Conservation (phyloP, 1,140 invertebrate genomes). For the Yoshiicerus persimilis region DNA sequence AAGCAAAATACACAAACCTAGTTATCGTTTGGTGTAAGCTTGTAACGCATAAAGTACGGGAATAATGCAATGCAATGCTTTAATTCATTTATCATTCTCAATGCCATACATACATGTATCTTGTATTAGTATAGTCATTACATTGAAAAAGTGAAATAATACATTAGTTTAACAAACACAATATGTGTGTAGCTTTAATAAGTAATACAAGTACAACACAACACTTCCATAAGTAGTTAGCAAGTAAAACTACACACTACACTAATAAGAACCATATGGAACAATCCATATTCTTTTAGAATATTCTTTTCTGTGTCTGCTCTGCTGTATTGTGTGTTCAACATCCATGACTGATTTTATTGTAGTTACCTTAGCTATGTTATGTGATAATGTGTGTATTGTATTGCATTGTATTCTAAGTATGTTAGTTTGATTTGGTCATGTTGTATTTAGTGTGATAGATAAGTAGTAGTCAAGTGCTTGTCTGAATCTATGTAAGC, state of each 20-base stretch:
- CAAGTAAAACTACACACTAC: background rate
- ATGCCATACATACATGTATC: background rate
- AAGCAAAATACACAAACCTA: background rate
- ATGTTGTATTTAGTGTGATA: background rate
- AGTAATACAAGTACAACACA: background rate
- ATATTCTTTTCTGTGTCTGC: background rate
- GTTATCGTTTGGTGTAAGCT: background rate
- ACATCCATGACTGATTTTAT: constrained; percentile 10
- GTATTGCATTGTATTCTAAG: background rate
- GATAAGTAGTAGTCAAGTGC: background rate
- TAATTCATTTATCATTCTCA: background rate
- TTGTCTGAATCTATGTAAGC: background rate
- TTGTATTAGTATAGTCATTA: background rate
- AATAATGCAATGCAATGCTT: background rate
- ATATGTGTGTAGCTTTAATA: background rate
- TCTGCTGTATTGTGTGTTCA: background rate
- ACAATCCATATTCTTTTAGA: background rate
- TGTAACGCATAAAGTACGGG: too few relatives aligned
- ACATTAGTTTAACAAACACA: constrained; percentile 5
- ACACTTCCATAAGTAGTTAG: background rate
- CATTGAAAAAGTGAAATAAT: background rate
- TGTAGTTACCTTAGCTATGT: background rate
- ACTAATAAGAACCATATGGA: background rate
- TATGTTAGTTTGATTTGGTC: background rate
- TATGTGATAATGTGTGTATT: background rate